Evolutionary conservation across 2,888 invertebrate genomes (phyloP), one percentile per base, ranked within the genome.

Genomic region (Coenonympha arcania): DNA sequence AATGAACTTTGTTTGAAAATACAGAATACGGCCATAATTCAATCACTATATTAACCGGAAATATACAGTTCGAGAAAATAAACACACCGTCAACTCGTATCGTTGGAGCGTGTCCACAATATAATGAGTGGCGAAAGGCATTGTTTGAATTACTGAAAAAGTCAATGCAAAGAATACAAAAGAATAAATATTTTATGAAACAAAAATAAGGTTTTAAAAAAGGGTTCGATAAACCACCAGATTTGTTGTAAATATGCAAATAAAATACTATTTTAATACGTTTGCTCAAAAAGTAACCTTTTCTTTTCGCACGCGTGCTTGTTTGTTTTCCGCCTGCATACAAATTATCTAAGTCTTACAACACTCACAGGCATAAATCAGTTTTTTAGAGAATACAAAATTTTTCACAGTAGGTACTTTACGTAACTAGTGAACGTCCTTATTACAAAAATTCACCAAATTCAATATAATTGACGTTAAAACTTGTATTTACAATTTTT

Each of bases 131-230:
- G 18, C 30, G 33, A 19, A 19, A 41, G 30, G 47, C 39, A 47
- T 47, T 47, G 39, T 47, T 47, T 39, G 47, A 20, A 47, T 33
- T 31, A 47, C 47, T 22, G 31, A 33, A 47, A 37, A 39, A 41
- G 19, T 19, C 28, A 19, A 18, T 9, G 16, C 30, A 15, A 15
- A 37, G 6, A 31, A 39, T 16, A 18, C 15, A 47, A 16, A 39
- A 8, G 16, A 39, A 30, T 30, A n/a, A 41, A 41, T 30, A 30
- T 41, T 41, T 30, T 24, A 39, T n/a, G 28, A 13, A 41, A 41
- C 11, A 28, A 19, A 41, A 24, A 24, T 39, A 8, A 15, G 22
- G 22, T 39, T 33, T 33, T n/a, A 15, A 39, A 34, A 24, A 39
- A 22, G 39, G 13, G 15, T 39, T 39, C 39, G 15, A 39, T 39